Evolutionary conservation across 2,888 invertebrate species (phyloP), one percentile per base, ranked within the genome.

Genomic region (Deroplatys truncata): DNA sequence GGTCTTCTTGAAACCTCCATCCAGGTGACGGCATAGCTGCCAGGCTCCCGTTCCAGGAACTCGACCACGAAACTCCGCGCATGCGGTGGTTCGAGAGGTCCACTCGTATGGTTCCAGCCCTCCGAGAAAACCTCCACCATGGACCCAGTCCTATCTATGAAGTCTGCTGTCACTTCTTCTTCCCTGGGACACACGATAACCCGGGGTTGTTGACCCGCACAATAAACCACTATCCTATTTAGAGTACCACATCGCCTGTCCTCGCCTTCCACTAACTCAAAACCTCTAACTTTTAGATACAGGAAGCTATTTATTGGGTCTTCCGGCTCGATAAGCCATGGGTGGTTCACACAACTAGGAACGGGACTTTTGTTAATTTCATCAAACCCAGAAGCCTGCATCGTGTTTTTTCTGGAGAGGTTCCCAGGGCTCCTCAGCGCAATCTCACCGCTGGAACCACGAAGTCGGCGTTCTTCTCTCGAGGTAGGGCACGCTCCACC

Each of bases 291-390:
- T 93, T 96, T 96, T 13, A 97, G 93, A 92, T 96, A 97, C 84
- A 97, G 94, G 92, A 96, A 97, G 92, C 96, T 95, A 89, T 96
- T 96, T 86, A 95, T 94, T 1, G 95, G 94, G 91, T 96, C 96
- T 91, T 96, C 96, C 0, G 97, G 97, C 92, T 97, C 97, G 90
- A 97, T 96, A 1, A 97, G 93, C 97, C 97, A 97, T 1, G 97
- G 97, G 92, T 96, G 96, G 92, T 96, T 96, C 49, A 96, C 95
- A 92, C 97, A 97, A 15, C 89, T 88, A 91, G 91, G 86, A 28
- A 86, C 31, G 0, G 88, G 83, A 9, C 43, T 28, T 43, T 72
- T 89, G 83, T 93, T 93, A 72, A 93, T 85, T n/a, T 88, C 88
- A n/a, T 91, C 90, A 13, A 72, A 87, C 29, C 72, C 84, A 16